phyloP scores from a whole-genome alignment of 2,797 vertebrate species.

The Hipposideros larvatus region DNA sequence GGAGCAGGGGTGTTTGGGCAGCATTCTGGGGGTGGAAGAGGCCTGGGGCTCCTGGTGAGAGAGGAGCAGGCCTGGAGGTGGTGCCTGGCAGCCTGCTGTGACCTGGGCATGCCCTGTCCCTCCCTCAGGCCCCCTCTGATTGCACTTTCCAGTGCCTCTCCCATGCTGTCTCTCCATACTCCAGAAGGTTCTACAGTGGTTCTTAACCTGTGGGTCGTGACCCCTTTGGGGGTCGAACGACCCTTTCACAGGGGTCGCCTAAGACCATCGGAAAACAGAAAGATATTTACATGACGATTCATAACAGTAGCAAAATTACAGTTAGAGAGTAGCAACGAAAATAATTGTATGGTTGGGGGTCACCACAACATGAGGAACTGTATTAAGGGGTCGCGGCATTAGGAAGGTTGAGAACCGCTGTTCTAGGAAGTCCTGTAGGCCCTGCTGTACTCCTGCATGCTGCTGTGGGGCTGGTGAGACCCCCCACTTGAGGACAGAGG shows the following conservation, averaged over 20 bases:
- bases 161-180: fast-evolving
- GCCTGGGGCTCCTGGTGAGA: background rate
- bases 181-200: background rate
- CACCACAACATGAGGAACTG: no score
- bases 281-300: no score
- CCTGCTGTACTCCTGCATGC: background rate
- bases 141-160: background rate
- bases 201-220: no score
- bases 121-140: fast-evolving
- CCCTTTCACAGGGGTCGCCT: no score
- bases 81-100: background rate
- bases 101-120: background rate
- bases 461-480: background rate
- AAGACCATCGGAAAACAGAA: no score
- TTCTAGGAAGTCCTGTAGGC: background rate
- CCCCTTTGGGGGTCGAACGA: no score
- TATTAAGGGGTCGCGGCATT: no score
- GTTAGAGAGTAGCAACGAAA: no score
- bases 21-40: background rate
- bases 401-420: no score
- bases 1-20: background rate
- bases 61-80: background rate
- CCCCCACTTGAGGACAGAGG: fast-evolving
- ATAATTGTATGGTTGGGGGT: no score
- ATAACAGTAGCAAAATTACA: no score